These are phyloP conservation scores for Lagria hirta DNA, from an alignment of 2,888 invertebrate species.

Conservation along the genomic window DNA sequence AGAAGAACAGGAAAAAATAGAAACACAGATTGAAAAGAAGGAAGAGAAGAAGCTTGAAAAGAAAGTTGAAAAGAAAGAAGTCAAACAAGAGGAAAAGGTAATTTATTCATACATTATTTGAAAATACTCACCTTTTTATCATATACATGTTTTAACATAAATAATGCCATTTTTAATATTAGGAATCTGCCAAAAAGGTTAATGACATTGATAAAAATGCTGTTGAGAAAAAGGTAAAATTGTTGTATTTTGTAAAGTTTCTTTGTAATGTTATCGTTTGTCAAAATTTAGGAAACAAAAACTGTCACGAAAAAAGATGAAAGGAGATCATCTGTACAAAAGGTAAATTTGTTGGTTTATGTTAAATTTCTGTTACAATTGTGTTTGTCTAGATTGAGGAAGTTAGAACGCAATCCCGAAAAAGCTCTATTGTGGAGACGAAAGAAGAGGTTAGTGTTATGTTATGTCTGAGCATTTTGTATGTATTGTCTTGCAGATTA, in stretches of 20 bases:
- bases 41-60: constrained; percentile 48
- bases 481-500: constrained; percentile 35
- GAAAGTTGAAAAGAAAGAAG: constrained; percentile 39
- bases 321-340: constrained; percentile 49
- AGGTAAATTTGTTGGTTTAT: constrained; percentile 39
- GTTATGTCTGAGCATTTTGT: too few relatives aligned
- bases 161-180: constrained; percentile 24
- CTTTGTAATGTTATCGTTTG: constrained; percentile 27
- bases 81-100: constrained; percentile 46
- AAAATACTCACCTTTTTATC: constrained; percentile 7
- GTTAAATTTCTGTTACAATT: constrained; percentile 24
- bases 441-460: constrained; percentile 46
- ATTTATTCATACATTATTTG: constrained; percentile 25
- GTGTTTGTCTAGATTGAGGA: constrained; percentile 46
- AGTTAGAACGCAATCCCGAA: constrained; percentile 49
- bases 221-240: constrained; percentile 45
- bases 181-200: constrained; percentile 48
- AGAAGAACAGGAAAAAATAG: constrained; percentile 40
- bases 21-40: constrained; percentile 46
- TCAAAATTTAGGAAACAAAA: constrained; percentile 56
- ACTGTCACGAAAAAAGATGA: constrained; percentile 59
- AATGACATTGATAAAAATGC: constrained; percentile 49
- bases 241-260: constrained; percentile 27
- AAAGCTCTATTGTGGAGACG: constrained; percentile 49
- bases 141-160: constrained; percentile 26